Conservation (phyloP, 2,888 invertebrate genomes). For the Peribatodes rhomboidaria region DNA sequence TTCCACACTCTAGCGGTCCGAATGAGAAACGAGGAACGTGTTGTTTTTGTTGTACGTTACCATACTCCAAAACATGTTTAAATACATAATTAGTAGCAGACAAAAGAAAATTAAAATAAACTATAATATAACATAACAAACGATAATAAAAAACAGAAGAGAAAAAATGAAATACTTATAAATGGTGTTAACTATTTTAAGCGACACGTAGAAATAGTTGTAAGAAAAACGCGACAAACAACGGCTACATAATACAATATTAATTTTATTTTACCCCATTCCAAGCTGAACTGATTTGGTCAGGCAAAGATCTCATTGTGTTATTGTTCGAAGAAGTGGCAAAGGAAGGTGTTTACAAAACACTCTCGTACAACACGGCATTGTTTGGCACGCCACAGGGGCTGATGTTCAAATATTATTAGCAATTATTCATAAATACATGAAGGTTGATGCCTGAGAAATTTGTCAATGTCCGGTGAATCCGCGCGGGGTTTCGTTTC, state of each 20-base stretch:
- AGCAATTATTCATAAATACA: constrained; percentile 24
- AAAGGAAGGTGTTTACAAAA: constrained; percentile 72
- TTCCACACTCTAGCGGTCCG: no score
- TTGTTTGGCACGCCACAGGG: constrained; percentile 67
- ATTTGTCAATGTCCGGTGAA: constrained; percentile 75
- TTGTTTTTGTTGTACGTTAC: no score
- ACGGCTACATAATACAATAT: constrained; percentile 5
- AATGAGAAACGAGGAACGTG: no score
- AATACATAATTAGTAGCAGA: no score
- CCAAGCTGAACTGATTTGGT: constrained; percentile 32
- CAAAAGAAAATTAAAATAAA: no score
- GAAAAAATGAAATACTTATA: no score
- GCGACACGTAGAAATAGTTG: no score
- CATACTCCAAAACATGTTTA: no score
- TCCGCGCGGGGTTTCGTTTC: constrained; percentile 57
- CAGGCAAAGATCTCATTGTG: constrained; percentile 54
- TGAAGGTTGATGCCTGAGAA: constrained; percentile 60
- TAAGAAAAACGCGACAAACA: constrained; percentile 12
- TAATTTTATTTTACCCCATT: constrained; percentile 24
- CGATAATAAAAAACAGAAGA: no score
- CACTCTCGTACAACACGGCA: constrained; percentile 64
- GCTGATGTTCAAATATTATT: constrained; percentile 64
- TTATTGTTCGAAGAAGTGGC: constrained; percentile 63
- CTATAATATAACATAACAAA: no score
- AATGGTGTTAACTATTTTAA: no score